Percentiles rank a stretch among this genome's conserved stretches.
Evolutionary conservation across 2,888 invertebrate genomes (phyloP).

Genomic region (Scelioninae gen. 2): DNA sequence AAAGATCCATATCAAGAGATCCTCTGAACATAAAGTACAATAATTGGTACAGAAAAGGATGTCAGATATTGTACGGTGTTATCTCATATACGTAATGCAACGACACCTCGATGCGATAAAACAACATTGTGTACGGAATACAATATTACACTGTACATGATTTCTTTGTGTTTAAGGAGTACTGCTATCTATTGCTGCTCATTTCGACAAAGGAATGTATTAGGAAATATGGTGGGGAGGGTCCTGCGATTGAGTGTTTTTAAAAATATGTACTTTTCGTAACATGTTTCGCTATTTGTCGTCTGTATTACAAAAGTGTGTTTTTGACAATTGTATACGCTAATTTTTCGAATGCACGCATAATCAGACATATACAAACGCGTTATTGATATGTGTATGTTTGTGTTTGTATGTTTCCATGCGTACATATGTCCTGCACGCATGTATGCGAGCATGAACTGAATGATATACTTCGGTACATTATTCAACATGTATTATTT

Average conservation of each 20-base stretch:
- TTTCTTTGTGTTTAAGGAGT: background rate
- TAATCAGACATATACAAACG: constrained; percentile 18
- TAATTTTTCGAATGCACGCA: constrained; percentile 28
- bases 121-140: too few relatives aligned
- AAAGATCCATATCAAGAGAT: constrained; percentile 30
- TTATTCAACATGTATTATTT: constrained; percentile 31
- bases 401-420: background rate
- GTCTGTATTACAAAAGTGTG: constrained; percentile 34
- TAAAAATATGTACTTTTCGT: constrained; percentile 37
- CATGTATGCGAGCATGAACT: constrained; percentile 29
- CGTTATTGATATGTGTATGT: constrained; percentile 16
- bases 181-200: too few relatives aligned
- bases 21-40: constrained; percentile 14
- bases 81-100: constrained; percentile 3
- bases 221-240: constrained; percentile 12
- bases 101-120: constrained; percentile 6
- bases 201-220: background rate
- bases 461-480: constrained; percentile 22
- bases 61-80: background rate
- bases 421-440: too few relatives aligned
- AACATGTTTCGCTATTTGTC: constrained; percentile 42
- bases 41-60: background rate
- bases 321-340: constrained; percentile 42
- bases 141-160: background rate
- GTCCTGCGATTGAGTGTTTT: constrained; percentile 42